Evolutionary conservation across 2,113 vertebrate species (phyloP), one percentile per base, ranked within the genome.

Genomic region (Athene cunicularia): DNA sequence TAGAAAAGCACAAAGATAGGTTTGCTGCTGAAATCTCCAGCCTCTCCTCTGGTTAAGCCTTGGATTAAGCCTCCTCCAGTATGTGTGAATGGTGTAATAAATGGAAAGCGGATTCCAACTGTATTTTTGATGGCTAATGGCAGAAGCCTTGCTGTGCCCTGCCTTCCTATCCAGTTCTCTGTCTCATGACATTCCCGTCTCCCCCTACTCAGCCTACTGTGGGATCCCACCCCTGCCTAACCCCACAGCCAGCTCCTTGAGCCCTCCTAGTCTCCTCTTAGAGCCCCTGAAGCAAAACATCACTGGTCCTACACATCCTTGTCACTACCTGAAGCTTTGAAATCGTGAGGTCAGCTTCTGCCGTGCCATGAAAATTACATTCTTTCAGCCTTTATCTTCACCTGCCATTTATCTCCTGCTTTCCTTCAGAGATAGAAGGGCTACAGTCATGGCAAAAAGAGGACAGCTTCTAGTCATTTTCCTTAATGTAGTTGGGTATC

Each of bases 311-410:
- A 26, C 41, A 41, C 2, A 2, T 66, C 66, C 32, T 63, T 52
- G 2, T 49, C 30, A 6, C 17, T 43, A n/a, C n/a, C 27, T 3
- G 2, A 56, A 24, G 39, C 60, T 67, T 82, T 37, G 56, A 47
- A 47, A 23, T 13, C 2, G 1, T 16, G 39, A 67, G 53, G 21
- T 49, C 37, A n/a, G n/a, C 64, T 60, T 21, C 76, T 86, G n/a
- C 47, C 1, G 1, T 35, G 13, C 27, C 16, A 3, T 19, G n/a
- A 17, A 28, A 67, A 73, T 1, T 0, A 5, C 8, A 2, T 26
- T 32, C 32, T 32, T 37, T 32, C 67, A 56, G n/a, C 10, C 32
- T 24, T 55, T 39, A 59, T 18, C 45, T 12, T 6, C 20, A 33
- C 27, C 32, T 73, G 59, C 67, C 53, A 32, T 52, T 79, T 52